Conservation (phyloP, 2,113 vertebrate species). For the Platycercus adscitus region DNA sequence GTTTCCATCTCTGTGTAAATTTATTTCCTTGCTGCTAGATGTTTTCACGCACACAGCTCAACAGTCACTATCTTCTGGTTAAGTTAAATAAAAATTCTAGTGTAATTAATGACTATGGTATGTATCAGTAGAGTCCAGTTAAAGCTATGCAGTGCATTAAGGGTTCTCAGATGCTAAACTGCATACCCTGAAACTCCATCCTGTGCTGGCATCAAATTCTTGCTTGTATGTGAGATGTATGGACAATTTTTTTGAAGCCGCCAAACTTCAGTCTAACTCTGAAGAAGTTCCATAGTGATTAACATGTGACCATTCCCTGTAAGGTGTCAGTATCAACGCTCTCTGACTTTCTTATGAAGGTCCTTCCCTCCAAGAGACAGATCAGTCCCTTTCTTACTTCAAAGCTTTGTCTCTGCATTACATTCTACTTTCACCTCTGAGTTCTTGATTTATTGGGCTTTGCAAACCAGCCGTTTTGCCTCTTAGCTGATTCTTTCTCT, state of each 20-base stretch:
- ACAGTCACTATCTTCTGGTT: not conserved
- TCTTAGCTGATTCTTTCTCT: not conserved
- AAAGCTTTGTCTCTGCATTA: not conserved
- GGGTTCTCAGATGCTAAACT: not conserved
- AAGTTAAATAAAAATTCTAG: not conserved
- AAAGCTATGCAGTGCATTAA: not conserved
- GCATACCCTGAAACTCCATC: not conserved
- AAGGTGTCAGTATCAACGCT: not conserved
- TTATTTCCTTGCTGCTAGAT: not conserved
- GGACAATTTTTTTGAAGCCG: not conserved
- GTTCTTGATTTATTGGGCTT: not conserved
- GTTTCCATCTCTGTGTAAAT: not conserved
- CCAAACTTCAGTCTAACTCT: not conserved
- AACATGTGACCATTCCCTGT: not conserved
- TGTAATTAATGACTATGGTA: not conserved
- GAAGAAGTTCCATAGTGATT: not conserved
- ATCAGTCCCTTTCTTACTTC: not conserved
- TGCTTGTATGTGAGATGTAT: not conserved
- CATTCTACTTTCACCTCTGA: not conserved
- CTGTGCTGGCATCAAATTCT: not conserved
- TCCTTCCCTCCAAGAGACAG: not conserved
- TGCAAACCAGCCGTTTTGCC: not conserved
- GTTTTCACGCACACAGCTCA: not conserved
- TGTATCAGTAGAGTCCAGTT: not conserved
- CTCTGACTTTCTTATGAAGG: not conserved